Evolutionary conservation across 2,113 vertebrate genomes (phyloP).

Genomic region (Pseudorectes ferrugineus): DNA sequence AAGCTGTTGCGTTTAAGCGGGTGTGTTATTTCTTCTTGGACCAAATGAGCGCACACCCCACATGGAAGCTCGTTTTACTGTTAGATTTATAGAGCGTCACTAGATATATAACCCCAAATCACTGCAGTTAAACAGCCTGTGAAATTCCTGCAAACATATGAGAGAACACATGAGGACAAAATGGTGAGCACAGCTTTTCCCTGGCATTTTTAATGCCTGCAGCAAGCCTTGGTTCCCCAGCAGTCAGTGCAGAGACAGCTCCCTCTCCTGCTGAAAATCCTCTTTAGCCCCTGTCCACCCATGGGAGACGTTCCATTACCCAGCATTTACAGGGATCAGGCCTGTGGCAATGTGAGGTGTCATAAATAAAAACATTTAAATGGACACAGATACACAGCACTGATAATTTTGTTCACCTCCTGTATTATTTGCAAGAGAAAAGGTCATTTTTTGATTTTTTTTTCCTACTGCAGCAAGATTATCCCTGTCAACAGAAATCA

Average conservation of each 20-base stretch:
- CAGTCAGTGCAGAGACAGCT: constrained; percentile 9
- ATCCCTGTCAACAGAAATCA: neutral
- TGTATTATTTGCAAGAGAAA: neutral
- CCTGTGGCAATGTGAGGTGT: neutral
- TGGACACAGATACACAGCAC: neutral
- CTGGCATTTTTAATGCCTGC: neutral
- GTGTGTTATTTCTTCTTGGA: neutral
- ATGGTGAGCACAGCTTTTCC: neutral
- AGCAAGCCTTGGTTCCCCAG: neutral
- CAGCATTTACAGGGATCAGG: neutral
- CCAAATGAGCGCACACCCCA: neutral
- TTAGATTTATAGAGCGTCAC: neutral
- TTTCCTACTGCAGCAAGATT: neutral
- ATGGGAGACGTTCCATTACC: neutral
- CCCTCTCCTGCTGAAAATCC: constrained; percentile 28
- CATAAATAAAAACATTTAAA: neutral
- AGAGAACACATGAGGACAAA: neutral
- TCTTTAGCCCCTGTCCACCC: neutral
- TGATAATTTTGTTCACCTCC: neutral
- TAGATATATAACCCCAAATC: neutral
- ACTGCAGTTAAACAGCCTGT: neutral
- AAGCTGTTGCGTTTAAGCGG: fast-evolving
- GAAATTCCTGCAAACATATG: neutral
- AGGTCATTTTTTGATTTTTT: neutral
- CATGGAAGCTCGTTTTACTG: neutral